A percentile compares a stretch with the other conserved stretches of the same genome.
Conservation (phyloP, 2,113 vertebrate species). For the Patagioenas fasciata region DNA sequence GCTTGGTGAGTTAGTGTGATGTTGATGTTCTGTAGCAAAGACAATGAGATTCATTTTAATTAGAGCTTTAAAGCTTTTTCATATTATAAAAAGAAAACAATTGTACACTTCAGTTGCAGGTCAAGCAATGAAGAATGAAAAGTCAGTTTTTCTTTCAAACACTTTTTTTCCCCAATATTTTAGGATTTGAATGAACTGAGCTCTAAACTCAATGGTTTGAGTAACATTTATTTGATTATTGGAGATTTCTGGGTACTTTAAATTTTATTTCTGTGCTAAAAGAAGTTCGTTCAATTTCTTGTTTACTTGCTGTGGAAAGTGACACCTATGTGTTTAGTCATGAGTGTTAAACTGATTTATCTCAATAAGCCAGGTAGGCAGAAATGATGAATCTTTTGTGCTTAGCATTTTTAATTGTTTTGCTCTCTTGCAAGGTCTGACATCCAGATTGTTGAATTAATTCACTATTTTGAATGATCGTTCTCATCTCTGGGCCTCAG, state of each 20-base stretch:
- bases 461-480: constrained; percentile 5
- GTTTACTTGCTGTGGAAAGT: not conserved
- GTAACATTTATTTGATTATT: not conserved
- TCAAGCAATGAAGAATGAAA: not conserved
- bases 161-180: not conserved
- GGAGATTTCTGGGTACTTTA: not conserved
- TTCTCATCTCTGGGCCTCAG: constrained; percentile 4
- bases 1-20: not conserved
- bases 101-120: not conserved
- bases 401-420: not conserved
- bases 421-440: not conserved
- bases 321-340: not conserved
- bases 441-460: not conserved
- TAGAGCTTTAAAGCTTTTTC: not conserved
- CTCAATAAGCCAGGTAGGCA: not conserved
- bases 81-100: not conserved
- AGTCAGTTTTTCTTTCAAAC: not conserved
- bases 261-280: not conserved
- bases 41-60: not conserved
- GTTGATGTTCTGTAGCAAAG: not conserved
- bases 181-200: not conserved
- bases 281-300: not conserved
- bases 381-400: not conserved
- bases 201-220: not conserved
- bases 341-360: not conserved